phyloP scores from a whole-genome alignment of 2,113 vertebrate species.

The Desmodus rotundus region DNA sequence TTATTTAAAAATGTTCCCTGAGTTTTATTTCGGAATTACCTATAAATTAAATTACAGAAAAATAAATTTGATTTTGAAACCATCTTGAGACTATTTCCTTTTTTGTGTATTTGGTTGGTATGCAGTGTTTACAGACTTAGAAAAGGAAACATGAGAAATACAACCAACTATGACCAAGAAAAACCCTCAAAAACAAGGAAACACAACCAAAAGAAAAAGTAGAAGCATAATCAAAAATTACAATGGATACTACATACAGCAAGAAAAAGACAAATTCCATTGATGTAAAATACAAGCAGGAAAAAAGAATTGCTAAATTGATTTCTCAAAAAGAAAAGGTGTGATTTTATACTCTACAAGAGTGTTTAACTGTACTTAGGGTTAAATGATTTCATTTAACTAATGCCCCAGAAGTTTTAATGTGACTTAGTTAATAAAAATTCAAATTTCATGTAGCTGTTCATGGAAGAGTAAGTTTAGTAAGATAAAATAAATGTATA shows the following conservation, averaged over 20 bases:
- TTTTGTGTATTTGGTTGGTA: not conserved
- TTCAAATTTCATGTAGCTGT: not conserved
- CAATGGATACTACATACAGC: not conserved
- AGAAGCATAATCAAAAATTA: not conserved
- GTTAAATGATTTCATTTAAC: not conserved
- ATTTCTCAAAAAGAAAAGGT: not conserved
- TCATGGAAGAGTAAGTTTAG: not conserved
- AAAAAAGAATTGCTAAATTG: not conserved
- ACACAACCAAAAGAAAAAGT: not conserved
- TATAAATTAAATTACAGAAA: slow-evolving; percentile 65
- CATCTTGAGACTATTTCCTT: not conserved
- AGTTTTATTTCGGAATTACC: slow-evolving; percentile 47
- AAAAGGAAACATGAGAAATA: slow-evolving; percentile 21
- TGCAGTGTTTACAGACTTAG: slow-evolving; percentile 28
- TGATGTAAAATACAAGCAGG: not conserved
- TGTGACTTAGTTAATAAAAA: not conserved
- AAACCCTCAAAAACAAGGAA: not conserved
- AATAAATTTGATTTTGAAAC: slow-evolving; percentile 65
- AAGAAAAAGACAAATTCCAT: not conserved
- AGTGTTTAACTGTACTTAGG: not conserved
- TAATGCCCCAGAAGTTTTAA: not conserved
- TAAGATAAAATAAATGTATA: not conserved
- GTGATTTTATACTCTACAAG: not conserved
- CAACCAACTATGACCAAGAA: not conserved
- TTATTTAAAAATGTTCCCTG: slow-evolving; percentile 48